Evolutionary conservation across 2,888 invertebrate genomes (phyloP), one percentile per base, ranked within the genome.

Genomic region (Dryocosmus kuriphilus): DNA sequence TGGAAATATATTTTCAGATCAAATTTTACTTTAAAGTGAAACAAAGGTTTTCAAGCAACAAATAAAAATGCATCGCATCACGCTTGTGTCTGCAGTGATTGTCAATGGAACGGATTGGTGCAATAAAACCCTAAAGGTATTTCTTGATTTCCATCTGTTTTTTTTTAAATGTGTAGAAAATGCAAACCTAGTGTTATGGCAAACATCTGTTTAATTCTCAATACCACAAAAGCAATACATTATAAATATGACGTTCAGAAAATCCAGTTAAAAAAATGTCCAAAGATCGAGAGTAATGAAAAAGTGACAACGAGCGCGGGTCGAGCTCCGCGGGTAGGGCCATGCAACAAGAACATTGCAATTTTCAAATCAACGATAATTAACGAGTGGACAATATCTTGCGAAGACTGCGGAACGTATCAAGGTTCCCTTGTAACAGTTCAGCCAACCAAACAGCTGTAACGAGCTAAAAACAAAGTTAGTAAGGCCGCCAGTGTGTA

Each of bases 371-470:
- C 86, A 90, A 89, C 87, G 85, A 89, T 87, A 85, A 85, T 83
- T 82, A 82, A 87, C 84, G 86, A 86, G 86, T 85, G 83, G 85
- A 88, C 87, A 86, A 87, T 79, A 82, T 86, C 85, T 90, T 90
- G 91, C 89, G 90, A 90, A 88, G 91, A 91, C 91, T 91, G 91
- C 86, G 91, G 91, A 91, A 91, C 91, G 91, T 91, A 91, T 89
- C 90, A 91, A 91, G 91, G 91, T 91, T 91, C 91, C 91, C 90
- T 91, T 91, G 89, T 91, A 88, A 91, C 91, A 91, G 91, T 91
- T 90, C 91, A 91, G 91, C 91, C 90, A 91, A 91, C 90, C 90
- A 91, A 90, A 90, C 90, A 91, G 90, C 90, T 89, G 89, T 90
- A 90, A 90, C 88, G 91, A 91, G 90, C 90, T 91, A 91, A 91